These are phyloP conservation scores for Periphyllus acericola DNA, from an alignment of 2,888 invertebrate genomes.

Conservation along the genomic window DNA sequence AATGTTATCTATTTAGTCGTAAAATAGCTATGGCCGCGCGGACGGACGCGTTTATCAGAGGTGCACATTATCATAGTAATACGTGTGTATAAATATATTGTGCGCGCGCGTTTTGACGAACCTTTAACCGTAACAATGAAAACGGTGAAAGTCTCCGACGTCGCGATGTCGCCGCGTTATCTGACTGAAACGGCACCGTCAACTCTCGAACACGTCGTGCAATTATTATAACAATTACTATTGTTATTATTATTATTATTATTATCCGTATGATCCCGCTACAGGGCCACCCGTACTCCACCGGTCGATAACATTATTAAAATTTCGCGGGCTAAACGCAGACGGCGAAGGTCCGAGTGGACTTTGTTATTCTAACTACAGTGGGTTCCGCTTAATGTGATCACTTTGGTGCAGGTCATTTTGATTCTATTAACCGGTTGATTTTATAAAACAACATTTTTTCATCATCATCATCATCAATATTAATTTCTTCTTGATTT, in stretches of 20 bases:
- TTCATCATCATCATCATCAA: no score
- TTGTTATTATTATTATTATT: neutral
- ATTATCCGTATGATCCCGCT: neutral
- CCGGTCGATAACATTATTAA: neutral
- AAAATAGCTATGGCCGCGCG: neutral
- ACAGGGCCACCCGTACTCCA: neutral
- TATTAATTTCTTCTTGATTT: no score
- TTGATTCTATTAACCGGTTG: no score
- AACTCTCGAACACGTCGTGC: no score
- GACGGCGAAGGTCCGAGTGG: no score
- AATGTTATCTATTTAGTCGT: neutral
- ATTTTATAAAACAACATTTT: no score
- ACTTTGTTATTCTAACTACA: no score
- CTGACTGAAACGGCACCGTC: neutral
- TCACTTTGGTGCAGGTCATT: no score
- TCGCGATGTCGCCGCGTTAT: neutral
- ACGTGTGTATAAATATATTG: no score
- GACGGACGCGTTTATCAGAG: neutral
- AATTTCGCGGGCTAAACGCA: neutral
- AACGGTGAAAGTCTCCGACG: neutral
- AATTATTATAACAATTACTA: no score
- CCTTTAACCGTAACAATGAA: neutral
- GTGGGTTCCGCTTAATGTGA: no score
- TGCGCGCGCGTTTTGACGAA: neutral
- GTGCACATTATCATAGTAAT: neutral